Evolutionary conservation across 2,888 invertebrate species (phyloP), one percentile per base, ranked within the genome.

Genomic region (Ditula angustiorana): DNA sequence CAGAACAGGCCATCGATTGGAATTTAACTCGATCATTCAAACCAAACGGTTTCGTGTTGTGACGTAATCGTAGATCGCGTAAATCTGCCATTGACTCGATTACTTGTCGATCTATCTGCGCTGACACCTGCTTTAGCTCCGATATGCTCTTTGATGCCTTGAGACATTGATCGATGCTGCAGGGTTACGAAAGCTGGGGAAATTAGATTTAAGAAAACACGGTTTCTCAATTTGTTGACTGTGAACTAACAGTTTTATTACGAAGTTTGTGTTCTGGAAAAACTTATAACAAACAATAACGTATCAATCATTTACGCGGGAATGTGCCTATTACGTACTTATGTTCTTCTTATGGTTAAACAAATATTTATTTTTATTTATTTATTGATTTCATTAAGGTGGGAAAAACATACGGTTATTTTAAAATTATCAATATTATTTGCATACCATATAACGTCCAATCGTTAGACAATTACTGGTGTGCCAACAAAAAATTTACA

Each of bases 91-190:
- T 82, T 80, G 80, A 78, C 73, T 72, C 74, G 75, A 76, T 78
- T 76, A 74, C 70, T 66, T 67, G 71, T 71, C 82, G 75, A 86
- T 87, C 81, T 75, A 82, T 84, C 80, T 72, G 62, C 68, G 35
- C 67, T 76, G 83, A 81, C 83, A 82, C 80, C 82, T 83, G 82
- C 80, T 78, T 79, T 77, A 67, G 71, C 76, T 83, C 77, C 71
- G 76, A 81, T 77, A 77, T 74, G 78, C 74, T 74, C 81, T 82
- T 81, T 85, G 82, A 85, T 80, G 74, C 66, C 67, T 56, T 26
- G 21, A 76, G 88, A 88, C 89, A 72, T 78, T 88, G 88, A 88
- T 87, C 75, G 88, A 88, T 89, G 85, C 63, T 66, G 57, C n/a
- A n/a, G n/a, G 67, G 67, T 66, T 68, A 67, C 66, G 47, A 69